Conservation (phyloP, 1,140 invertebrate genomes). For the Zaprionus taronus region DNA sequence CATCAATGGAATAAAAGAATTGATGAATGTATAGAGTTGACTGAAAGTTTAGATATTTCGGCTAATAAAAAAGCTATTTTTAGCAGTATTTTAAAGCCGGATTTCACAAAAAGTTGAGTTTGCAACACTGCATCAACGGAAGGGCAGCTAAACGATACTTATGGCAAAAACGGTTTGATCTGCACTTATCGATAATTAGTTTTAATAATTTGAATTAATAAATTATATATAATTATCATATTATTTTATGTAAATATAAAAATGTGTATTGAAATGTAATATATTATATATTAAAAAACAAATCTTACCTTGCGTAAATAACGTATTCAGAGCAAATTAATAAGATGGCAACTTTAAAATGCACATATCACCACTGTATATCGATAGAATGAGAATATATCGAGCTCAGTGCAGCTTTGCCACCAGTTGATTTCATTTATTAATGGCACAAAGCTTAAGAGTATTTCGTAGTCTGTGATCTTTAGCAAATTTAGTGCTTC, state of each 20-base stretch:
- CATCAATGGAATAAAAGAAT: no score
- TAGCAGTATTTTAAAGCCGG: no score
- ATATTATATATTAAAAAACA: no score
- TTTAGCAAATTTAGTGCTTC: background rate
- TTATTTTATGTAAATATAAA: no score
- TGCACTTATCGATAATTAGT: no score
- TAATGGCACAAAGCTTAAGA: background rate
- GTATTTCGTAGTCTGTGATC: constrained; percentile 7
- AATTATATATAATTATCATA: no score
- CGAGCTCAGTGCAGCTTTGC: background rate
- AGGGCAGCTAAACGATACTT: background rate
- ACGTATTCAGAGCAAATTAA: no score
- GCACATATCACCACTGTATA: background rate
- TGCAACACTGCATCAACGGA: background rate
- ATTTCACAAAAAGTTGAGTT: no score
- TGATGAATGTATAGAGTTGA: background rate
- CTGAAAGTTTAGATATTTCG: background rate
- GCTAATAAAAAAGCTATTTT: background rate
- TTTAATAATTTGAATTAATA: no score
- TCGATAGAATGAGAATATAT: background rate
- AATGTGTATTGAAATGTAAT: no score
- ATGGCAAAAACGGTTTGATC: no score
- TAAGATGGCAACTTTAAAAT: background rate
- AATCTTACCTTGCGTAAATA: no score
- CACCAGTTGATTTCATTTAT: constrained; percentile 1